Percentiles rank a stretch among this genome's conserved stretches.
Conservation (phyloP, 2,888 invertebrate species). For the Sepiola atlantica region DNA sequence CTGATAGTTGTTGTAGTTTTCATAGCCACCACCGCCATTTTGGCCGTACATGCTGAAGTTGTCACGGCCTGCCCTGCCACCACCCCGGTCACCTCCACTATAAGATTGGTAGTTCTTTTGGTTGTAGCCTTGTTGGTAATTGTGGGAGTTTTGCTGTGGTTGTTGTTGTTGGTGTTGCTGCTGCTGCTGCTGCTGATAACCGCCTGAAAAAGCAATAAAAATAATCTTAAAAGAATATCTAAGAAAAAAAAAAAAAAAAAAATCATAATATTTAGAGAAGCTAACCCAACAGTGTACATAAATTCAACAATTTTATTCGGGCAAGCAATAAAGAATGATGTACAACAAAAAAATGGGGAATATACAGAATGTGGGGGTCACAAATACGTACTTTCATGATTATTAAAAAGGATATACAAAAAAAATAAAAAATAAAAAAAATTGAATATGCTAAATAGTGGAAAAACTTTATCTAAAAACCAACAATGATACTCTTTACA, state of each 20-base stretch:
- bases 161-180: constrained; percentile 23
- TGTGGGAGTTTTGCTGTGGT: neutral
- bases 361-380: too few species aligned
- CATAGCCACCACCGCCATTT: constrained; percentile 75
- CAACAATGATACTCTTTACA: too few species aligned
- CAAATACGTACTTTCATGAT: too few species aligned
- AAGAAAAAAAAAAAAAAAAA: neutral
- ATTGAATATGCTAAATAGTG: too few species aligned
- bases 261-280: neutral
- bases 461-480: too few species aligned
- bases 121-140: constrained; percentile 35
- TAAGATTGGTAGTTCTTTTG: neutral
- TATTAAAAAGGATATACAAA: too few species aligned
- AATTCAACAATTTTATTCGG: too few species aligned
- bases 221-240: neutral
- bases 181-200: constrained; percentile 50
- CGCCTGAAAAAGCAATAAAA: constrained; percentile 51
- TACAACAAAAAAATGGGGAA: too few species aligned
- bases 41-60: constrained; percentile 73
- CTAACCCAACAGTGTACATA: neutral
- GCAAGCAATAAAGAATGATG: too few species aligned
- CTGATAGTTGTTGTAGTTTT: constrained; percentile 68
- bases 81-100: constrained; percentile 60
- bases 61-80: constrained; percentile 60
- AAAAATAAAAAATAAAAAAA: too few species aligned